These are phyloP conservation scores for Ceuthmochares aereus DNA, from an alignment of 2,113 vertebrate species.

Conservation along the genomic window DNA sequence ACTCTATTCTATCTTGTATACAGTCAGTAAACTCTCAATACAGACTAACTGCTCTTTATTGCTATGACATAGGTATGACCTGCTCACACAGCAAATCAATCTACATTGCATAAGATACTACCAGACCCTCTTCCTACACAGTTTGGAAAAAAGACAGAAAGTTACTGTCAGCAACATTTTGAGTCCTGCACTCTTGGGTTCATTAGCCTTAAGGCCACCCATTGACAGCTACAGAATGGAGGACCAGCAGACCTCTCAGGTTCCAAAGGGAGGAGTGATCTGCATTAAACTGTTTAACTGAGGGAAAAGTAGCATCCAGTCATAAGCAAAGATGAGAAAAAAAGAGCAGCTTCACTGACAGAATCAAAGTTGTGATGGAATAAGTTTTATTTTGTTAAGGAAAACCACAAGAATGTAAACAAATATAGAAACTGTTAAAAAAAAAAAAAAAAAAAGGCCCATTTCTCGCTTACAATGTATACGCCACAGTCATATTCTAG, in stretches of 20 bases:
- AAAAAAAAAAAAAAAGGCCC: not conserved
- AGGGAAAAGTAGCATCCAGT: not conserved
- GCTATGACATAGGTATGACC: not conserved
- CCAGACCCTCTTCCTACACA: not conserved
- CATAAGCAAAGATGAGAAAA: not conserved
- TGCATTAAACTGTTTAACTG: not conserved
- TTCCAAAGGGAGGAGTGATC: not conserved
- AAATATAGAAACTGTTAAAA: not conserved
- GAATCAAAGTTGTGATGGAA: not conserved
- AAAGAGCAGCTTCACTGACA: not conserved
- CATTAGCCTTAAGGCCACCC: slow-evolving; percentile 32
- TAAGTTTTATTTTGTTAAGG: not conserved
- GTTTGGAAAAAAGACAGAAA: slow-evolving; percentile 36
- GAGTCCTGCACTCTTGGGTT: not conserved
- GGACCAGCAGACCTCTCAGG: not conserved
- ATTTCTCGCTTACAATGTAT: not conserved
- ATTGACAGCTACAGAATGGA: slow-evolving; percentile 19
- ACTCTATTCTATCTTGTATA: not conserved
- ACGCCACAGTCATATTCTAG: not conserved
- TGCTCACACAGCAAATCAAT: slow-evolving; percentile 1
- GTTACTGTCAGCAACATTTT: slow-evolving; percentile 6
- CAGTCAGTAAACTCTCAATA: not conserved
- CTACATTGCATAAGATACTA: not conserved
- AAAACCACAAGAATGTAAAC: not conserved
- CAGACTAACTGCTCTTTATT: not conserved